These are phyloP conservation scores for Chondrilla cf. caribensis DNA, from an alignment of 37 sponge, comb jelly and placozoan genomes.

Conservation along the genomic window DNA sequence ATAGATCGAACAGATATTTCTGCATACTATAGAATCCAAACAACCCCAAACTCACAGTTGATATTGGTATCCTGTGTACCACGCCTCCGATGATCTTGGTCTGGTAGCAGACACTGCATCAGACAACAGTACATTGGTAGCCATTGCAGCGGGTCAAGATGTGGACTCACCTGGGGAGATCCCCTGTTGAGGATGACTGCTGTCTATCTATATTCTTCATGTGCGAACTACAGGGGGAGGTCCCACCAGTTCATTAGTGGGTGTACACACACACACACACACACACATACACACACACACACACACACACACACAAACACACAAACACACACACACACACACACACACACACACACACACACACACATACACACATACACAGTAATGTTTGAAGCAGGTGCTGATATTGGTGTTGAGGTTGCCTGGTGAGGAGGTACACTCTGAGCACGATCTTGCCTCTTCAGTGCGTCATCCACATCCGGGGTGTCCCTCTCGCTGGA, in stretches of 20 bases:
- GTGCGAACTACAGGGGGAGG: too few relatives aligned
- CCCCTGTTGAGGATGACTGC: constrained; percentile 14
- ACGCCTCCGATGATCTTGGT: constrained; percentile 80
- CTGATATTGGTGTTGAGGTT: not conserved
- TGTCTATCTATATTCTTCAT: too few relatives aligned
- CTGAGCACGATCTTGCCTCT: not conserved
- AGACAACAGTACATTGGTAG: too few relatives aligned
- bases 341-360: constrained; percentile 17
- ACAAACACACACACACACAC: constrained; percentile 18
- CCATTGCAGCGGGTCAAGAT: too few relatives aligned
- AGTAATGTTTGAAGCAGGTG: not conserved
- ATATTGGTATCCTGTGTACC: constrained; percentile 79
- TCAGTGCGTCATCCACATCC: not conserved
- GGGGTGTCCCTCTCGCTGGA: constrained; percentile 1
- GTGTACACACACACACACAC: not conserved
- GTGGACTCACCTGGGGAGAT: constrained; percentile 1
- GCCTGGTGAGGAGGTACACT: constrained; percentile 1
- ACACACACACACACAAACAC: constrained; percentile 10
- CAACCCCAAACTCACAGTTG: not conserved
- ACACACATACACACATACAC: not conserved
- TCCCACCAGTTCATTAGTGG: too few relatives aligned
- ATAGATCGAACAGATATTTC: too few relatives aligned
- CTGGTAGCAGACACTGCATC: constrained; percentile 41
- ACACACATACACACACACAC: not conserved
- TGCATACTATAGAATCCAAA: not conserved